Percentiles rank a stretch among this genome's conserved stretches.
Conservation (phyloP, 2,797 vertebrate genomes). For the Kryptolebias ocellatus region DNA sequence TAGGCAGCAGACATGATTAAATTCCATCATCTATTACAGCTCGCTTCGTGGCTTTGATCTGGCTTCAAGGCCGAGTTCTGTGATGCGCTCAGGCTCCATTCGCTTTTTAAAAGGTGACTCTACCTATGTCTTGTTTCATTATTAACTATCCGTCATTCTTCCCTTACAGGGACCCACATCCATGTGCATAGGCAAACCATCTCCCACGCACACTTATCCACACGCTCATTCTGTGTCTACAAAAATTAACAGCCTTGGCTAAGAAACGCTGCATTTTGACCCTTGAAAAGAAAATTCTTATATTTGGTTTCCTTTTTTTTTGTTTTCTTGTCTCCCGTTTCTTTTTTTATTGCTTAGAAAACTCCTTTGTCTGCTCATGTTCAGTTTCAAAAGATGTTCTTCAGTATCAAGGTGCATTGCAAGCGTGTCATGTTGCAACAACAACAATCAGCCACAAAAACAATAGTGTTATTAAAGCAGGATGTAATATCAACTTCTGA, state of each 20-base stretch:
- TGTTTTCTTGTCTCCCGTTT: not conserved
- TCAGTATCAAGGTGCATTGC: slow-evolving; percentile 74
- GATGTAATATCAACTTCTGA: slow-evolving; percentile 59
- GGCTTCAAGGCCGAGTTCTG: slow-evolving; percentile 75
- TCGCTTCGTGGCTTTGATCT: slow-evolving; percentile 72
- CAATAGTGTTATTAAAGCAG: slow-evolving; percentile 58
- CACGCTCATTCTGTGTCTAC: slow-evolving; percentile 41
- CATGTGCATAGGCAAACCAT: slow-evolving; percentile 23
- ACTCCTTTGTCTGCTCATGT: slow-evolving; percentile 22
- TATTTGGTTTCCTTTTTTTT: not conserved
- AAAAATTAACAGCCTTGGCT: slow-evolving; percentile 61
- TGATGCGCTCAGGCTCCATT: slow-evolving; percentile 50
- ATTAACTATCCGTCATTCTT: slow-evolving; percentile 69
- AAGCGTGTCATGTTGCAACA: slow-evolving; percentile 45
- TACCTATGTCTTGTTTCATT: slow-evolving; percentile 66
- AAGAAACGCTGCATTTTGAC: slow-evolving; percentile 50
- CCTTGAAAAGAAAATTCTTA: slow-evolving; percentile 26
- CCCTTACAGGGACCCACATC: slow-evolving; percentile 46
- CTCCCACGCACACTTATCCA: slow-evolving; percentile 25
- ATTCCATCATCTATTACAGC: slow-evolving; percentile 75
- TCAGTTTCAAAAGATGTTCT: slow-evolving; percentile 54
- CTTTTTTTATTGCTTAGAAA: slow-evolving; percentile 5
- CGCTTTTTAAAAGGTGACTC: slow-evolving; percentile 74
- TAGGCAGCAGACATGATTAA: slow-evolving; percentile 71
- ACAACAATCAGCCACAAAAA: slow-evolving; percentile 63